Evolutionary conservation across 2,113 vertebrate genomes (phyloP), one percentile per base, ranked within the genome.

Genomic region (Struthio camelus): DNA sequence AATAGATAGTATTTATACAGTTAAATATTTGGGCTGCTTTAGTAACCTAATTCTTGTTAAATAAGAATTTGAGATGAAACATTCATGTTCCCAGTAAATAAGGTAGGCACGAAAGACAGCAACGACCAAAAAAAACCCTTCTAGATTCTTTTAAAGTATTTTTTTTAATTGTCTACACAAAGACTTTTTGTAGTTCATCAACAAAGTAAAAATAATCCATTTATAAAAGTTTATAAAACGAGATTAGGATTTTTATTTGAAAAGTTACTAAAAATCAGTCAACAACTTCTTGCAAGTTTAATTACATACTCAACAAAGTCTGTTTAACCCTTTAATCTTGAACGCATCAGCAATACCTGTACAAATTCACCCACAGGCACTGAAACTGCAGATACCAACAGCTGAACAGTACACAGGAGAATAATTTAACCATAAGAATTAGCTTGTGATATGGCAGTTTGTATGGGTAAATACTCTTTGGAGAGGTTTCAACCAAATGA

Each of bases 351-450:
- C 27, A 62, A 50, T 19, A 80, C 2, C 30, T 65, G 15, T 3
- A 80, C 14, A 86, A 83, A 78, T 62, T 83, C 9, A 73, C 69
- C 66, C 48, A 58, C 0, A 73, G 32, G 17, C 28, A 72, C 25
- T 28, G 32, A 90, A 80, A 85, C 3, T 14, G 42, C 7, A 7
- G 15, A 77, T 34, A 13, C 9, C 6, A 7, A 50, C 32, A 54
- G 46, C 24, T 0, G 0, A 6, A 14, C 7, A 64, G 7, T 20
- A 25, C 12, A 17, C 54, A 84, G 69, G 18, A 88, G 73, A 1
- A 9, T 8, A 80, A 44, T 3, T 54, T 58, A 61, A 58, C 6
- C 67, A 64, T 54, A 40, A 75, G 27, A 72, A 80, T 0, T 58
- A 81, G 17, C 11, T 40, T 81, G 7, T 50, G 42, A 84, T n/a